Conservation (phyloP, 1,140 invertebrate species). For the Drosophila oshimai region DNA sequence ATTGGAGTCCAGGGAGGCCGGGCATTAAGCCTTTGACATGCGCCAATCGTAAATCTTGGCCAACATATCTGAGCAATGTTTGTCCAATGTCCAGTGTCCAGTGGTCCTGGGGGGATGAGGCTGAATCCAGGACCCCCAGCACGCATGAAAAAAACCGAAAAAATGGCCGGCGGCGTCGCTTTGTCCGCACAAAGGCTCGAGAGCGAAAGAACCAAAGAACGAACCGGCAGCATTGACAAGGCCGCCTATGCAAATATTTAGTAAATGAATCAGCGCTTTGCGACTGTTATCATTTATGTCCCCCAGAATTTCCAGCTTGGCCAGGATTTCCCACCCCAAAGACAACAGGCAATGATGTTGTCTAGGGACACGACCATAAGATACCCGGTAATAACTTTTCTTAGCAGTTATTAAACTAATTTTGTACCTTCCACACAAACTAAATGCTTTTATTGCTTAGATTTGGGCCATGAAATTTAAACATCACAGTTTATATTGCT, state of each 20-base stretch:
- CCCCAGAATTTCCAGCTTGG: conserved; percentile 33
- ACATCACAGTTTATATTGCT: too few species aligned
- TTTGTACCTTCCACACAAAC: too few species aligned
- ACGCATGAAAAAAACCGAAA: conserved; percentile 33
- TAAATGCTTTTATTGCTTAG: too few species aligned
- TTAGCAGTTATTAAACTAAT: too few species aligned
- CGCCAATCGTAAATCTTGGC: conserved; percentile 82
- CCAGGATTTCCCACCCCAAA: conserved; percentile 3
- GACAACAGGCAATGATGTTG: neutral
- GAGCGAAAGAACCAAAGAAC: conserved; percentile 11
- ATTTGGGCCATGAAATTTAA: too few species aligned
- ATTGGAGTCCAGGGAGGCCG: conserved; percentile 1
- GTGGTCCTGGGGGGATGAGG: conserved; percentile 17
- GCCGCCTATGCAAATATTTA: conserved; percentile 82
- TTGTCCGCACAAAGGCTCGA: conserved; percentile 57
- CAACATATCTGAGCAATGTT: conserved; percentile 80
- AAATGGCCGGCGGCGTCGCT: conserved; percentile 54
- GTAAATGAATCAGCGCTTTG: conserved; percentile 82
- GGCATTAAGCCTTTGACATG: conserved; percentile 80
- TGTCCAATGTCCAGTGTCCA: conserved; percentile 35
- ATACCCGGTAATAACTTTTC: neutral
- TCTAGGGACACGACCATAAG: neutral
- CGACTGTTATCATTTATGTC: conserved; percentile 79
- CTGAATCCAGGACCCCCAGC: conserved; percentile 14
- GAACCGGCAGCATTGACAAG: conserved; percentile 73